Base-by-base conservation (phyloP, 2,888 invertebrate genomes). In the Coecobrya sp. region DNA sequence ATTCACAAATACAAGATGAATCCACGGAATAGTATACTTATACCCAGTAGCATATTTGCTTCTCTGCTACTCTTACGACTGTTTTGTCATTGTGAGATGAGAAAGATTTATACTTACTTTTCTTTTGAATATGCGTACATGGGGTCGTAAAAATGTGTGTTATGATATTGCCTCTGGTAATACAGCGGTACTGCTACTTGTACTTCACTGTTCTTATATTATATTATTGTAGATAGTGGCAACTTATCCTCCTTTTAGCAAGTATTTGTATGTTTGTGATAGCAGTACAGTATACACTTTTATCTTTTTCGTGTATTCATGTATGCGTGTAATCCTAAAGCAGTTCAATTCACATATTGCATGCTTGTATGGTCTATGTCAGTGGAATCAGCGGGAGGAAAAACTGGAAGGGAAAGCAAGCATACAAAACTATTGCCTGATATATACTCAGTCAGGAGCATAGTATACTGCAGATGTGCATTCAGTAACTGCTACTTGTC, bases 1-100 rank as follows among this genome's bases (percentile, higher is more conserved):
- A 73, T 73, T 10, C 22, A 5, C n/a, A 59, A 59, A 59, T 59
- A 22, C 59, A 59, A 59, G 59, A 22, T 59, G 13, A 52, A 52
- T 52, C 11, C 16, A 2, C 7, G 36, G 36, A 36, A 7, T 36
- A 36, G 36, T 36, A 36, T 36, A 36, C 16, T 2, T 52, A 10
- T 52, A 16, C 36, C 52, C 52, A 52, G 52, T 36, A 11, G 49
- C 10, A 49, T 19, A 59, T 8, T n/a, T 59, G n/a, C 59, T 22
- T 59, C 19, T 1, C 27, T 30, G 16, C n/a, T 36, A 10, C 19
- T 22, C 19, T 45, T 73, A 45, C 45, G 13, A 65, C 22, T 25
- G 52, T 52, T 22, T 11, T 81, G n/a, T 27, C 16, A 25, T 55
- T 49, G 73, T 73, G 30, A 82, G 59, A 82, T 30, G 55, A 59